Evolutionary conservation across 2,888 invertebrate genomes (phyloP).

Genomic region (Scelioninae gen. 1): DNA sequence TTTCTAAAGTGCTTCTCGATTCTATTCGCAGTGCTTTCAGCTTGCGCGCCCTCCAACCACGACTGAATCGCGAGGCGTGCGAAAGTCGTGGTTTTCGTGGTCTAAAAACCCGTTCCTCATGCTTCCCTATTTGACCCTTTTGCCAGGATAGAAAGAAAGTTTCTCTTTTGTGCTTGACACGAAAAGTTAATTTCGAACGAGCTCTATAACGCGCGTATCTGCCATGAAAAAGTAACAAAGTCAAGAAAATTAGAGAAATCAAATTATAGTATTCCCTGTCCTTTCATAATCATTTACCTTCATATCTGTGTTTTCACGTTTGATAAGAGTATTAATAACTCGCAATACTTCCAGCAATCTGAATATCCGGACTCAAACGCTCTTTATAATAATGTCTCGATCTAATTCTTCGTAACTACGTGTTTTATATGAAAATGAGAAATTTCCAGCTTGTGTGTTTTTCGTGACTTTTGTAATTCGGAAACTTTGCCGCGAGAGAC

Average conservation of each 20-base stretch:
- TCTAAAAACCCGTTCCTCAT: constrained; percentile 61
- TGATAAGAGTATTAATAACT: constrained; percentile 53
- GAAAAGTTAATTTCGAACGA: constrained; percentile 72
- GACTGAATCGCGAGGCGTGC: constrained; percentile 66
- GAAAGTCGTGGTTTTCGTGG: constrained; percentile 70
- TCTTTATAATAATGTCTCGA: not conserved
- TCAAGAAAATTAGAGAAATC: constrained; percentile 67
- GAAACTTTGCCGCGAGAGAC: constrained; percentile 7
- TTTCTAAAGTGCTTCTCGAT: constrained; percentile 68
- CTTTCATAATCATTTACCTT: constrained; percentile 35
- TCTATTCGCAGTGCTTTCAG: constrained; percentile 62
- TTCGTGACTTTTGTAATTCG: constrained; percentile 27
- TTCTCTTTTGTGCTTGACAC: constrained; percentile 70
- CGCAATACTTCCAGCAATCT: constrained; percentile 19
- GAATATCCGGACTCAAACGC: constrained; percentile 30
- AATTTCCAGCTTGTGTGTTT: constrained; percentile 3
- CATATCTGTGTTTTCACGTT: constrained; percentile 38
- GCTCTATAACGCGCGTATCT: constrained; percentile 65
- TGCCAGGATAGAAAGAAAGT: constrained; percentile 69
- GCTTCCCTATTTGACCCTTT: constrained; percentile 70
- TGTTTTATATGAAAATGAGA: constrained; percentile 35
- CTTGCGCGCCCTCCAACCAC: constrained; percentile 54
- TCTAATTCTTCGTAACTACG: constrained; percentile 11
- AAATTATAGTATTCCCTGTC: constrained; percentile 66
- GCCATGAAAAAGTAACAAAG: constrained; percentile 61